A percentile compares a stretch with the other conserved stretches of the same genome.
phyloP scores from a whole-genome alignment of 2,113 vertebrate genomes.

The Psittacula cyanocephala region DNA sequence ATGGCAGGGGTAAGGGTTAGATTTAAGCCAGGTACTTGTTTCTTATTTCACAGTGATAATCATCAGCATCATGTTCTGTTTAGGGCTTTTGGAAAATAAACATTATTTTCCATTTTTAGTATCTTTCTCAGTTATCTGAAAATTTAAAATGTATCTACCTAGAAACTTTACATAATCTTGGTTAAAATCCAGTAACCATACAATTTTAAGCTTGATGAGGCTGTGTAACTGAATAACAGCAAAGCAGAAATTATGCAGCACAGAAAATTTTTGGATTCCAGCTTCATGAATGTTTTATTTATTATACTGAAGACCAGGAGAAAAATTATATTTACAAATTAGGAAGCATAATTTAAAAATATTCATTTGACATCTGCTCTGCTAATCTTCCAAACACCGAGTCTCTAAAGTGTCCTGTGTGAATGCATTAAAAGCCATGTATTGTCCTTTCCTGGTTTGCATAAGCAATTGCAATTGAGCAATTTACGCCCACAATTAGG shows the following conservation, averaged over 20 bases:
- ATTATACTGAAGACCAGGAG: neutral
- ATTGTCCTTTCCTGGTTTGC: neutral
- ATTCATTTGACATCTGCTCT: conserved; percentile 43
- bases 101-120: neutral
- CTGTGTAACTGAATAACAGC: neutral
- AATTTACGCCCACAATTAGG: neutral
- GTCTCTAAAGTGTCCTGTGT: neutral
- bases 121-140: neutral
- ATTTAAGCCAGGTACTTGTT: neutral
- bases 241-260: neutral
- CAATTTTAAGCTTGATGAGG: neutral
- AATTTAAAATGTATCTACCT: neutral
- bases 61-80: neutral
- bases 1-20: neutral
- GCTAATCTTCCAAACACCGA: neutral
- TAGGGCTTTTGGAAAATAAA: neutral
- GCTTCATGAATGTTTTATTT: neutral
- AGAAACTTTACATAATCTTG: neutral
- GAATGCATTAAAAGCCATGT: neutral
- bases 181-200: neutral
- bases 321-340: conserved; percentile 28
- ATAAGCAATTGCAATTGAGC: neutral
- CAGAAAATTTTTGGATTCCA: neutral
- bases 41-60: neutral
- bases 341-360: neutral